These are phyloP conservation scores for Hypotaenidia okinawae DNA, from an alignment of 2,797 vertebrate species.

Conservation along the genomic window DNA sequence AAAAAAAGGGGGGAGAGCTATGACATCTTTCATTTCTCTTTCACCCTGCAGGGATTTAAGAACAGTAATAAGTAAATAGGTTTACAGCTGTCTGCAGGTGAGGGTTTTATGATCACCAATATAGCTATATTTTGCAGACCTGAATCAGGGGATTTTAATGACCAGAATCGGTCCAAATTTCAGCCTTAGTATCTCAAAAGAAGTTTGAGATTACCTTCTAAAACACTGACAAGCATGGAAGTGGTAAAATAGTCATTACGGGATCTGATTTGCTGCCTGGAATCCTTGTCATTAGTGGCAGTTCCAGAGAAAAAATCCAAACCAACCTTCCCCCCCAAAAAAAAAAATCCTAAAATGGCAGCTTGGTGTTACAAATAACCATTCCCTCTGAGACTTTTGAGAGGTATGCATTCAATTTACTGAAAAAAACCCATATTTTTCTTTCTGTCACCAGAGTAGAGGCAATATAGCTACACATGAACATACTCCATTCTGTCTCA, in stretches of 20 bases:
- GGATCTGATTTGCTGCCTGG: conserved; percentile 37
- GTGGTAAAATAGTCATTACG: neutral
- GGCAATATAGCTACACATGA: conserved; percentile 51
- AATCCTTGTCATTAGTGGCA: conserved; percentile 43
- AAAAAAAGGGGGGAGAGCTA: neutral
- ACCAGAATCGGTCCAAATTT: neutral
- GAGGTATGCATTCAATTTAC: conserved; percentile 60
- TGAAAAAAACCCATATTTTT: conserved; percentile 47
- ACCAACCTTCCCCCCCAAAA: too few species aligned
- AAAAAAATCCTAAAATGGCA: conserved; percentile 43
- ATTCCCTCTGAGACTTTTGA: conserved; percentile 56
- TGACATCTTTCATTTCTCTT: conserved; percentile 42
- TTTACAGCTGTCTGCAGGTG: conserved; percentile 9
- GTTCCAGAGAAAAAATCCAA: neutral
- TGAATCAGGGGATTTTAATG: neutral
- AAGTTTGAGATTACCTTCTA: neutral
- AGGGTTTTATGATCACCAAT: neutral
- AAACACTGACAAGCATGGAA: neutral
- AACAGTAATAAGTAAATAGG: conserved; percentile 10
- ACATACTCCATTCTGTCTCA: conserved; percentile 54
- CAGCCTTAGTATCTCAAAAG: neutral
- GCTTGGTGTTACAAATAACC: conserved; percentile 30
- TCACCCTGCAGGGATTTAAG: conserved; percentile 45
- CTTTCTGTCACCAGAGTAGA: conserved; percentile 52
- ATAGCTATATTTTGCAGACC: neutral